Evolutionary conservation across 2,888 invertebrate species (phyloP).

Genomic region (Chrysomela aeneicollis): DNA sequence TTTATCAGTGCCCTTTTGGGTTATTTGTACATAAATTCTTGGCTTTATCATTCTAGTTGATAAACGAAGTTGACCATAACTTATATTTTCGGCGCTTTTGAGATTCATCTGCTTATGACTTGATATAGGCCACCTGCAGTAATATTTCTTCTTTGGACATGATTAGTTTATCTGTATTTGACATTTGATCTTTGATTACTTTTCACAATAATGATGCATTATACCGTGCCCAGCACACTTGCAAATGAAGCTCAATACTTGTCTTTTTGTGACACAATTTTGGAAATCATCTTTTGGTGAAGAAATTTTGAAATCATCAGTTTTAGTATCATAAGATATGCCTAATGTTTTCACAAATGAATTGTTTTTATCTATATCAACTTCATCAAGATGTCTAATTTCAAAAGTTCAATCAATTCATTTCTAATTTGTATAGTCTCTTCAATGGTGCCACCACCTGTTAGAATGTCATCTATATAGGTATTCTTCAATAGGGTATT

Average conservation of each 20-base stretch:
- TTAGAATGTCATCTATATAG: conserved; percentile 31
- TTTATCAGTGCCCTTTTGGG: too few relatives aligned
- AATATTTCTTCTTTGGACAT: too few relatives aligned
- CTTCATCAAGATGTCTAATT: conserved; percentile 24
- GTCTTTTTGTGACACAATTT: conserved; percentile 22
- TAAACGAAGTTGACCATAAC: too few relatives aligned
- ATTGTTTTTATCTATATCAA: conserved; percentile 25
- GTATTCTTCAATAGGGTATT: conserved; percentile 20
- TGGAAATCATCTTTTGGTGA: conserved; percentile 17
- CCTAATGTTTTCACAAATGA: conserved; percentile 23
- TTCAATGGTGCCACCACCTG: conserved; percentile 17
- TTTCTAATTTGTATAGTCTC: conserved; percentile 13
- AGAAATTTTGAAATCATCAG: conserved; percentile 15
- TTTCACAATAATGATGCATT: too few relatives aligned
- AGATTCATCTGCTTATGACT: too few relatives aligned
- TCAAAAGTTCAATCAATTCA: conserved; percentile 26
- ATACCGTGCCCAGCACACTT: too few relatives aligned
- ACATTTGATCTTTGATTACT: too few relatives aligned
- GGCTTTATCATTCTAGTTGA: too few relatives aligned
- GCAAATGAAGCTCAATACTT: conserved; percentile 22
- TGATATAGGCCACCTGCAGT: too few relatives aligned
- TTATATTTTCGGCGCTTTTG: too few relatives aligned
- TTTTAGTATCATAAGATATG: conserved; percentile 17
- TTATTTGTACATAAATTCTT: too few relatives aligned
- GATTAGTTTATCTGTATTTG: too few relatives aligned